phyloP scores from a whole-genome alignment of 2,888 invertebrate species.

The Subacronicta megacephala region DNA sequence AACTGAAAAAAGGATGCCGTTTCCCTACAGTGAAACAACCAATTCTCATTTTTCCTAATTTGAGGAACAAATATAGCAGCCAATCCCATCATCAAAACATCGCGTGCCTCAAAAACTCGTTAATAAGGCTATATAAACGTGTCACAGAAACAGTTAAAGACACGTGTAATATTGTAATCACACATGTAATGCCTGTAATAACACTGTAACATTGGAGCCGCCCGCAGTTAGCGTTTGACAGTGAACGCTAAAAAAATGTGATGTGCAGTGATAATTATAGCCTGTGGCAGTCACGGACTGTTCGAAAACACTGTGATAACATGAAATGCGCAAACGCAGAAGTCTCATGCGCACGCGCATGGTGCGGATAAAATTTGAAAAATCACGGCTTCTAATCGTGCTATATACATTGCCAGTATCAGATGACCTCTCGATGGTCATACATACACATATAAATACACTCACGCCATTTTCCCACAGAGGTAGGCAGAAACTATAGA shows the following conservation, averaged over 20 bases:
- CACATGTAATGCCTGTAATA: constrained; percentile 23
- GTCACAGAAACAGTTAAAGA: constrained; percentile 33
- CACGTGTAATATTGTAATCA: constrained; percentile 37
- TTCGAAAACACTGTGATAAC: not conserved
- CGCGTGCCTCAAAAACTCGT: constrained; percentile 31
- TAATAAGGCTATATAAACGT: constrained; percentile 23
- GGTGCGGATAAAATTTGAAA: too few species aligned
- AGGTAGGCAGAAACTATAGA: too few species aligned
- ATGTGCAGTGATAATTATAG: constrained; percentile 47
- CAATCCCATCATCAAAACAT: not conserved
- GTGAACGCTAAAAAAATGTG: constrained; percentile 45
- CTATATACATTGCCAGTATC: too few species aligned
- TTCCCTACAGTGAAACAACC: too few species aligned
- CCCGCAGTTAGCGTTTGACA: constrained; percentile 48
- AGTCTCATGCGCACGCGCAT: not conserved
- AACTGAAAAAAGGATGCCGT: too few species aligned
- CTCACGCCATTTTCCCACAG: too few species aligned
- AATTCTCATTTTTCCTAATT: too few species aligned
- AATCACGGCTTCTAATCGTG: too few species aligned
- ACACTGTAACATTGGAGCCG: constrained; percentile 20
- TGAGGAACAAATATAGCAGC: not conserved
- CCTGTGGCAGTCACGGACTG: constrained; percentile 43
- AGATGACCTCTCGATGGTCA: too few species aligned
- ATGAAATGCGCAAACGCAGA: not conserved
- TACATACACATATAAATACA: too few species aligned